Conservation (phyloP, 2,113 vertebrate genomes). For the Petromus typicus region DNA sequence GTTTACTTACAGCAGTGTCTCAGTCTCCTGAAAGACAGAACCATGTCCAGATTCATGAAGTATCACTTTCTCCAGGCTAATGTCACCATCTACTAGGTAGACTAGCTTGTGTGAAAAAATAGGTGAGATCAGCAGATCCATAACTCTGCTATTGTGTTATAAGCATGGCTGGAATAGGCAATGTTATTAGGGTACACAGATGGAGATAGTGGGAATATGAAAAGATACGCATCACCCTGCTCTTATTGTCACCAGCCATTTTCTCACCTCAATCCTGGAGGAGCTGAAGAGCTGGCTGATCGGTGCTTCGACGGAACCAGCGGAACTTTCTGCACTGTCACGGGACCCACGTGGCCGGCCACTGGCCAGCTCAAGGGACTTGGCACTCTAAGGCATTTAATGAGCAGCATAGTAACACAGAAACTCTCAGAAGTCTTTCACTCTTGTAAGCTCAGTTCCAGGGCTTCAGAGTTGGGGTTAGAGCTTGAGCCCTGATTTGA, state of each 20-base stretch:
- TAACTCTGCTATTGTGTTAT: not conserved
- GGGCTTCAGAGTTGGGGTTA: not conserved
- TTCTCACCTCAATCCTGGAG: not conserved
- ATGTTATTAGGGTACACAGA: not conserved
- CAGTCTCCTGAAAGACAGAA: not conserved
- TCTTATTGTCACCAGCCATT: not conserved
- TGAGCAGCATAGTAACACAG: not conserved
- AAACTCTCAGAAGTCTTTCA: not conserved
- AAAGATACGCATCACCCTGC: too few species aligned
- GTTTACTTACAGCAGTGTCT: not conserved
- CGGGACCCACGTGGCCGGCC: not conserved
- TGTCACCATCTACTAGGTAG: not conserved
- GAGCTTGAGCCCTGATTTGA: conserved; percentile 20
- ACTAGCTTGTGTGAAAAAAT: not conserved
- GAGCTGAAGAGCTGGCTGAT: not conserved
- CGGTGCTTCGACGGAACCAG: not conserved
- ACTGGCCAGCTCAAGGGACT: not conserved
- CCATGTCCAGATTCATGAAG: not conserved
- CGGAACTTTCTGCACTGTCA: not conserved
- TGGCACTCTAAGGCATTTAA: not conserved
- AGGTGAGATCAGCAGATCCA: not conserved
- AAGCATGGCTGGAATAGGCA: not conserved
- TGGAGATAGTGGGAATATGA: too few species aligned
- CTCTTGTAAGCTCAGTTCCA: not conserved
- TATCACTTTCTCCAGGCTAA: not conserved